Base-by-base conservation (phyloP, 2,113 vertebrate species). In the Lepus europaeus region DNA sequence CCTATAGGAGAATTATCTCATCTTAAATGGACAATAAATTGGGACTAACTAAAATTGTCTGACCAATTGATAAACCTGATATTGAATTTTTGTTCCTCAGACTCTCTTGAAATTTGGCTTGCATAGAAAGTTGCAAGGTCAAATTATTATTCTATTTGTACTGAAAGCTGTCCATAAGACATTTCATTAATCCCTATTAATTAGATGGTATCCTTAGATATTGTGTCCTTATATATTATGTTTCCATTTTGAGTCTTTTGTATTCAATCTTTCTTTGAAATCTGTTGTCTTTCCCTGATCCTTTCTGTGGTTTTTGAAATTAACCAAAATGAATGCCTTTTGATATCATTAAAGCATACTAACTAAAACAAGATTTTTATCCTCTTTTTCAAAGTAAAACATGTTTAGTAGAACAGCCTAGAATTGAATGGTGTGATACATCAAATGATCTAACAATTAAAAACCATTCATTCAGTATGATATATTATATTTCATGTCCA, bases 201-300 rank as follows among this genome's bases (percentile, higher is more conserved):
- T 76, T 72, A 87, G 45, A 77, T 61, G 68, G 19, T 2, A 64
- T n/a, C 39, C 56, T 82, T 66, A 17, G 19, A 63, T 51, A 39
- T 77, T 9, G 59, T 29, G 25, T 82, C 9, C 68, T 93, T 66
- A 59, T 6, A 17, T 59, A 59, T 59, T 59, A 14, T 59, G 1
- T 86, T n/a, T 23, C 25, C 69, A 27, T 76, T 72, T 25, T 86
- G 69, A 73, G 11, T 49, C 11, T 31, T 85, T 68, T 77, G 79
- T 70, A 76, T 59, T 85, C 31, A 89, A 4, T 25, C 22, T 78
- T 70, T 81, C 13, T 74, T 94, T 79, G 23, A 87, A 87, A 70
- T 78, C 9, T 83, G 14, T 59, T 11, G 9, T 66, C 13, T 51
- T 83, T 8, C 25, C 59, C 89, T 83, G 49, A 69, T 33, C 33